Evolutionary conservation across 2,888 invertebrate genomes (phyloP), one percentile per base, ranked within the genome.

Genomic region (Eristalis tenax): DNA sequence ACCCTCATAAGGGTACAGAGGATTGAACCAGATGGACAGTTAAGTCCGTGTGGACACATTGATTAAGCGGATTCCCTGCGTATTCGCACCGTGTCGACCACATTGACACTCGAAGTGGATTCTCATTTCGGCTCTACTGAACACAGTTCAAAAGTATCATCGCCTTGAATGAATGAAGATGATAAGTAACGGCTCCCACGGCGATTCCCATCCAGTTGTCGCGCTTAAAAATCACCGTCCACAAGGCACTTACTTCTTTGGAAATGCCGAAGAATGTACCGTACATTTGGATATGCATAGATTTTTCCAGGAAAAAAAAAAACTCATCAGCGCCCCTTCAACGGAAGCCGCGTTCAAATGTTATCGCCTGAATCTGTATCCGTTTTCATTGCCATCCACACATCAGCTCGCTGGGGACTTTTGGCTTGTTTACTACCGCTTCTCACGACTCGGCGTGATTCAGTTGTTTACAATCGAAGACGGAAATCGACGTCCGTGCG

Each of bases 321-420:
- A 26, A n/a, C 50, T 8, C 50, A 50, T 50, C 50, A 18, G 18
- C 50, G 18, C 8, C 18, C 8, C 50, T 50, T 50, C 50, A 1
- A 1, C 50, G 18, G 50, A 50, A 50, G n/a, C 1, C 1, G 18
- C 8, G 18, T 18, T n/a, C 18, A 18, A 2, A 18, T 18, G 6
- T 18, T 50, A 50, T 50, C 50, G 50, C 0, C 2, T 50, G 50
- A 35, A 35, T 15, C 38, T 70, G 57, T 38, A 59, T 70, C 70
- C 70, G 70, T 70, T 70, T 59, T 10, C 56, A 57, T 38, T 38
- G n/a, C 38, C 57, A 70, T 70, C 70, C n/a, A 59, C 35, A 69
- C 18, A 50, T 56, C 6, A 38, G 10, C 57, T 22, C 22, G 57
- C 22, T 3, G 57, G 70, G 70, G 57, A 70, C 70, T 70, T 70